Base-by-base conservation (phyloP, 1,140 invertebrate species). In the Orius laevigatus region DNA sequence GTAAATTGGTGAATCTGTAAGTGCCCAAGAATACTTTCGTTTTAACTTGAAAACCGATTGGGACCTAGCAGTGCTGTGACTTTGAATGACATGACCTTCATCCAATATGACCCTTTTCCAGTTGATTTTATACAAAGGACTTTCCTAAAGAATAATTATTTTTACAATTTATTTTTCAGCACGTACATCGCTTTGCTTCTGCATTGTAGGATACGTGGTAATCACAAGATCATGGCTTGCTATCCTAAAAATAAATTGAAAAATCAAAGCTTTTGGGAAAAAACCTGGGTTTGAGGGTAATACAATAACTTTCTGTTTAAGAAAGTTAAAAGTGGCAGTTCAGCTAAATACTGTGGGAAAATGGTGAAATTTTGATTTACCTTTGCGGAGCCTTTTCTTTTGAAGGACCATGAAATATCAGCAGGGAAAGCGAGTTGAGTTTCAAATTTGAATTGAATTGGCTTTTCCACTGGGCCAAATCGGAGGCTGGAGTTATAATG, bases 1-100 rank as follows among this genome's bases (percentile, higher is more conserved):
- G 55, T 97, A 92, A 46, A 98, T 81, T 0, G 92, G 92, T 0
- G 93, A 97, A 10, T 93, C 93, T 5, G 91, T 93, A 1, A 97
- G 66, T 0, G 76, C 79, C 90, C 90, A 96, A 35, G 86, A 72
- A 20, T 74, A 70, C 39, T 62, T 65, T 1, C 20, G 74, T 0
- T 56, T 54, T 3, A 96, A 60, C 9, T 63, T 60, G 60, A 75
- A 84, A 0, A 82, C 79, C 0, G 83, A 78, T 55, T 73, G 57
- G 1, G 84, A 79, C 0, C 76, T 79, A 46, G 76, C 66, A 14
- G 79, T 76, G 64, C 85, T 91, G 57, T 81, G 72, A 68, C 96
- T 97, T 51, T 91, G 76, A 5, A 97, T 81, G 3, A 75, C 69
- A 63, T 97, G 93, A 0, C 84, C 92, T 68, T 98, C 93, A 66